Conservation (phyloP, 2,797 vertebrate genomes). For the Tapera naevia region DNA sequence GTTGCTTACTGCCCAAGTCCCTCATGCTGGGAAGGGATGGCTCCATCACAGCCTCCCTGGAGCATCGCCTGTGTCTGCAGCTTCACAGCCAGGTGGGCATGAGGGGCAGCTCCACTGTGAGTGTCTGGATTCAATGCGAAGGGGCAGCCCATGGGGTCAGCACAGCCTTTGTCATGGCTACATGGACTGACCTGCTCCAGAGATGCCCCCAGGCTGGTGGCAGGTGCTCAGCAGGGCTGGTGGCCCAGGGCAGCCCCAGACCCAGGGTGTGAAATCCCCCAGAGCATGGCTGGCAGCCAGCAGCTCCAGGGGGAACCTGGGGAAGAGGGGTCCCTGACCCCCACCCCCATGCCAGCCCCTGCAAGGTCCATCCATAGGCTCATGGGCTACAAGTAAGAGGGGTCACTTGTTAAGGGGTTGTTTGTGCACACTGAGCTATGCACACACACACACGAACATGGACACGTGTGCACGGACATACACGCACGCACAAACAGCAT, state of each 20-base stretch:
- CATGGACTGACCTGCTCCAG: accelerated
- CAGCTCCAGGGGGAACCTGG: background rate
- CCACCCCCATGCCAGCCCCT: too few relatives aligned
- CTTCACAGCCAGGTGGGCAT: background rate
- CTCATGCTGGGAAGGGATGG: background rate
- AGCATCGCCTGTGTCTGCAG: accelerated
- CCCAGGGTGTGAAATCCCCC: background rate
- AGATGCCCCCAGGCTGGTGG: background rate
- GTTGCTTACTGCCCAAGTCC: background rate
- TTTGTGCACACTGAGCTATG: accelerated
- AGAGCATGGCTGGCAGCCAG: accelerated
- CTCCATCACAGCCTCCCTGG: background rate
- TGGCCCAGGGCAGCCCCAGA: background rate
- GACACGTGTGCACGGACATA: accelerated
- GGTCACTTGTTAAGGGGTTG: background rate
- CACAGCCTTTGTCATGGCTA: background rate
- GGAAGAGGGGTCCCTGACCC: too few relatives aligned
- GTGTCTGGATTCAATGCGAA: accelerated
- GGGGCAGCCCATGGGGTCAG: accelerated
- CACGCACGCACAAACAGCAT: accelerated
- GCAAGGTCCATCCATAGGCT: accelerated
- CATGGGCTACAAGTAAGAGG: accelerated
- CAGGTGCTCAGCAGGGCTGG: background rate
- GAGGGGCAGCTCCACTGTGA: background rate
- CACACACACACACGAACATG: too few relatives aligned